Percentiles rank a stretch among this genome's conserved stretches.
Conservation (phyloP, 2,113 vertebrate species). For the Petrocephalus zakoni region DNA sequence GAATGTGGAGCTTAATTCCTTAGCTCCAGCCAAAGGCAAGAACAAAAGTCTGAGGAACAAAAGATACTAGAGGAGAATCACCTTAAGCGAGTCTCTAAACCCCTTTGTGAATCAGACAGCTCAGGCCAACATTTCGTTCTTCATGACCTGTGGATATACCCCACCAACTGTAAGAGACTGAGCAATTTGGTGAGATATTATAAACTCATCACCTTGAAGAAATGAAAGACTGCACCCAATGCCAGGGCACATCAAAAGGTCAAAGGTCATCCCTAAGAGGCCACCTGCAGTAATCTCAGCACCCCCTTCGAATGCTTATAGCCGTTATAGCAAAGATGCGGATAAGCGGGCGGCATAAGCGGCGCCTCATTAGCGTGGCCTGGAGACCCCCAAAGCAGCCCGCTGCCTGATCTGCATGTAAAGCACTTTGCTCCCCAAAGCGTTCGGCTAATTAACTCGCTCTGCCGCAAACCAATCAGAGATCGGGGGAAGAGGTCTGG, state of each 20-base stretch:
- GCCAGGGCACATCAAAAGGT: background rate
- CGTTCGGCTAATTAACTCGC: background rate
- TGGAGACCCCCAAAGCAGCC: slow-evolving; percentile 32
- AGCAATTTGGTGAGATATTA: background rate
- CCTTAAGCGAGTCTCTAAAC: background rate
- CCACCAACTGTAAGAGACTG: background rate
- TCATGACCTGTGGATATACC: background rate
- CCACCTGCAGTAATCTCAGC: background rate
- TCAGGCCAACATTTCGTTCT: background rate
- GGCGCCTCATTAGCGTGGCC: slow-evolving; percentile 42
- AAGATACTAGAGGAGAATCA: background rate
- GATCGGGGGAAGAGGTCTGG: background rate
- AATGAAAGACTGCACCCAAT: background rate
- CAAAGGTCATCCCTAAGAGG: background rate
- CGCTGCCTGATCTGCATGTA: slow-evolving; percentile 36
- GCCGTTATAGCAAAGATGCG: background rate
- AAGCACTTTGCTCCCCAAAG: slow-evolving; percentile 33
- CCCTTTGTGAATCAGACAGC: background rate
- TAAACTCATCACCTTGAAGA: background rate
- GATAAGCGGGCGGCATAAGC: slow-evolving; percentile 11
- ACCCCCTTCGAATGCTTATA: background rate
- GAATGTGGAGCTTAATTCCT: background rate
- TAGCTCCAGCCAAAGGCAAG: background rate
- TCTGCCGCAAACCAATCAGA: background rate
- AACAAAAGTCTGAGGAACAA: background rate